Evolutionary conservation across 1,140 invertebrate species (phyloP).

Genomic region (Wasmannia auropunctata): DNA sequence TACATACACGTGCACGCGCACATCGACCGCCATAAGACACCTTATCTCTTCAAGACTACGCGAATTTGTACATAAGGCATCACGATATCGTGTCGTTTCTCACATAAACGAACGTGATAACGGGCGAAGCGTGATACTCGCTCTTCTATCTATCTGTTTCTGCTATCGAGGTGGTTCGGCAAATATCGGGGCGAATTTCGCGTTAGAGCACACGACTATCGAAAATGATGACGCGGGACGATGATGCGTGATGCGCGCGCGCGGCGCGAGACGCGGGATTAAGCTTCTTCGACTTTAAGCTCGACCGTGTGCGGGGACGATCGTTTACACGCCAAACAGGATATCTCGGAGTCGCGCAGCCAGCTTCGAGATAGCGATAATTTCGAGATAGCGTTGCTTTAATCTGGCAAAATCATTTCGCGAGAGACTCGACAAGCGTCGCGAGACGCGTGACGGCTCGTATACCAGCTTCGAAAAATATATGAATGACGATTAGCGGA

Average conservation of each 20-base stretch:
- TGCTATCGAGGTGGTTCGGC: conserved; percentile 40
- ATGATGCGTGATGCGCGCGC: conserved; percentile 1
- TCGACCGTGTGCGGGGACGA: conserved; percentile 14
- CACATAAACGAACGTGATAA: conserved; percentile 45
- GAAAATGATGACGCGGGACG: conserved; percentile 28
- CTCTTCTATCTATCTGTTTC: conserved; percentile 53
- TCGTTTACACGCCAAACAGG: conserved; percentile 45
- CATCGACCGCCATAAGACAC: conserved; percentile 30
- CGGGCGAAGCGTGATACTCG: conserved; percentile 53
- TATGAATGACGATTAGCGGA: neutral
- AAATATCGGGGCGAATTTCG: conserved; percentile 52
- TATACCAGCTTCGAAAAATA: neutral
- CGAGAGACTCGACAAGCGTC: neutral
- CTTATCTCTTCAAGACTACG: conserved; percentile 57
- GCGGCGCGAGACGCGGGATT: conserved; percentile 32
- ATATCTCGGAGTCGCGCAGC: conserved; percentile 47
- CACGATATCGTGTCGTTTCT: conserved; percentile 61
- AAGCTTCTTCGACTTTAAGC: conserved; percentile 43
- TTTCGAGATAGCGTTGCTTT: conserved; percentile 39
- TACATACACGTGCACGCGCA: conserved; percentile 17
- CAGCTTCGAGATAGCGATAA: conserved; percentile 48
- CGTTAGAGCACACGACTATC: conserved; percentile 52
- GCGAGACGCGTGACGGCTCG: conserved; percentile 18
- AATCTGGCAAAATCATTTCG: conserved; percentile 50
- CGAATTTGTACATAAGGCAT: conserved; percentile 73